phyloP scores from a whole-genome alignment of 2,888 invertebrate species.

The Synanthedon formicaeformis region DNA sequence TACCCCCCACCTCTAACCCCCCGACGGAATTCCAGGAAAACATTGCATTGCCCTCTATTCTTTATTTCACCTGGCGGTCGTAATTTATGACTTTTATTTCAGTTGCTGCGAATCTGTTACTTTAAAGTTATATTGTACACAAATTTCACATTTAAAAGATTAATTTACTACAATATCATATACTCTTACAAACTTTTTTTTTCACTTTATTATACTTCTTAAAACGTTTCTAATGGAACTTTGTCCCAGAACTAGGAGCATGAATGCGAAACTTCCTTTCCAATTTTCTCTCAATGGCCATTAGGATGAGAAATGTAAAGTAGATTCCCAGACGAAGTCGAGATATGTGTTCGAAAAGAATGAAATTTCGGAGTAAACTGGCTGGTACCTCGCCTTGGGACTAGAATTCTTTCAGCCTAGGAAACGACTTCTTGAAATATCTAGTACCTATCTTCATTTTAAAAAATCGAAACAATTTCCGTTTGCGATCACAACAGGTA shows the following conservation, averaged over 20 bases:
- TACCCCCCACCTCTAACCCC: slow-evolving; percentile 41
- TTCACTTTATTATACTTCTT: slow-evolving; percentile 8
- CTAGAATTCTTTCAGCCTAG: slow-evolving; percentile 21
- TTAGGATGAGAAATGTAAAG: slow-evolving; percentile 70
- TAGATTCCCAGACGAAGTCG: slow-evolving; percentile 62
- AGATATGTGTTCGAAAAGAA: slow-evolving; percentile 65
- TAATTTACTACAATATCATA: too few species aligned
- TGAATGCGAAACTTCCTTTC: slow-evolving; percentile 62
- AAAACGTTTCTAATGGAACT: slow-evolving; percentile 34
- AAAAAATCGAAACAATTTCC: too few species aligned
- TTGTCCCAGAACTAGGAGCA: slow-evolving; percentile 39
- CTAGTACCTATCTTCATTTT: too few species aligned
- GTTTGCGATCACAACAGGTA: too few species aligned
- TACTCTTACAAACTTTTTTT: too few species aligned
- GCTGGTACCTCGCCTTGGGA: slow-evolving; percentile 24
- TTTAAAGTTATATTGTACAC: background rate
- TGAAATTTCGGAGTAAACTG: slow-evolving; percentile 60
- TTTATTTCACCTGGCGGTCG: slow-evolving; percentile 38
- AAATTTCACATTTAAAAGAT: too few species aligned
- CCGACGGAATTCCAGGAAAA: slow-evolving; percentile 50
- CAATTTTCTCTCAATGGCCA: slow-evolving; percentile 69
- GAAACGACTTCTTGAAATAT: slow-evolving; percentile 23
- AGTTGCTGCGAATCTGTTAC: slow-evolving; percentile 5
- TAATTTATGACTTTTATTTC: slow-evolving; percentile 10
- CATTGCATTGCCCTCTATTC: slow-evolving; percentile 39